These are phyloP conservation scores for Emesis russula DNA, from an alignment of 2,888 invertebrate genomes.

Conservation along the genomic window DNA sequence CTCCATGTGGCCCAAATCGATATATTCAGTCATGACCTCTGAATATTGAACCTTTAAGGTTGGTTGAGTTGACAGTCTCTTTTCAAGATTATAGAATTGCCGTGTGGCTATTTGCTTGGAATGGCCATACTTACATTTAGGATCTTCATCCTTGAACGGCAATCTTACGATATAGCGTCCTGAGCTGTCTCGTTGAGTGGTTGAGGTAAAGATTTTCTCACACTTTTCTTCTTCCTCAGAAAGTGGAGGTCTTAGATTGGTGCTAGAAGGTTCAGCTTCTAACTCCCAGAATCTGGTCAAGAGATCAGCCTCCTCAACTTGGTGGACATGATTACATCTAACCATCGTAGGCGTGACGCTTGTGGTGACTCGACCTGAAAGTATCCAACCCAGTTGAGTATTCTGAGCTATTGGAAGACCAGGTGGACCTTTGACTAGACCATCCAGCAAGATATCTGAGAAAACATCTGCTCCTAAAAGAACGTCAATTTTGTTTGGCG, in stretches of 20 bases:
- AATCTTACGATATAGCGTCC: constrained; percentile 67
- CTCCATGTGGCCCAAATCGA: constrained; percentile 35
- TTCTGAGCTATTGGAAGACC: constrained; percentile 74
- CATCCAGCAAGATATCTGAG: constrained; percentile 38
- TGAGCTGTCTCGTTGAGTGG: constrained; percentile 49
- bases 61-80: constrained; percentile 12
- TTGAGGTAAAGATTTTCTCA: constrained; percentile 53
- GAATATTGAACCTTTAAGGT: neutral
- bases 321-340: constrained; percentile 9
- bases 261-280: constrained; percentile 44
- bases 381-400: constrained; percentile 84
- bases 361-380: constrained; percentile 64
- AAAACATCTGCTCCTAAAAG: constrained; percentile 78
- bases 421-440: constrained; percentile 65
- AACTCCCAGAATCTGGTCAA: constrained; percentile 69
- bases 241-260: constrained; percentile 37
- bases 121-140: constrained; percentile 35
- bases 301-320: constrained; percentile 44
- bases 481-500: constrained; percentile 78
- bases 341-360: neutral
- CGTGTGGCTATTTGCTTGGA: no score
- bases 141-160: constrained; percentile 61
- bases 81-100: constrained; percentile 42
- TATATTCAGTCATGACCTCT: constrained; percentile 32
- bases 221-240: constrained; percentile 59